Conservation (phyloP, 2,888 invertebrate genomes). For the Belgica antarctica region DNA sequence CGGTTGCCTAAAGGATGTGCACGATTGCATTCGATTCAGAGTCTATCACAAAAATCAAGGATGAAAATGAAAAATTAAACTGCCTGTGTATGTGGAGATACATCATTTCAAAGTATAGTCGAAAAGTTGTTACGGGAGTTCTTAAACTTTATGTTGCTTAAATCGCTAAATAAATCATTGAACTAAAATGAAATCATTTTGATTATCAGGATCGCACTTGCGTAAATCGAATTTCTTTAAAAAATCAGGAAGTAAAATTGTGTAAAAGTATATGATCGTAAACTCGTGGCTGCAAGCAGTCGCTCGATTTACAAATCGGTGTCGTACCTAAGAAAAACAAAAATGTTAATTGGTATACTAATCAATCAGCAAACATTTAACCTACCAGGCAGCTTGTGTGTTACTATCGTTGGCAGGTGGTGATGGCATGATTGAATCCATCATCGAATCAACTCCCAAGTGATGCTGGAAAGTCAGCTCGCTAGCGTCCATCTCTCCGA, state of each 20-base stretch:
- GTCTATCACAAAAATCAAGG: background rate
- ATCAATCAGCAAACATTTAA: slow-evolving; percentile 73
- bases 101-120: too few species aligned
- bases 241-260: slow-evolving; percentile 1
- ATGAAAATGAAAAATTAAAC: background rate
- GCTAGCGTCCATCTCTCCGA: slow-evolving; percentile 68
- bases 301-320: slow-evolving; percentile 37
- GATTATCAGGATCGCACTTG: background rate
- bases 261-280: background rate
- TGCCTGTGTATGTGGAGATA: too few species aligned
- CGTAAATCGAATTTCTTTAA: background rate
- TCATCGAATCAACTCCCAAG: slow-evolving; percentile 46
- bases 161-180: background rate
- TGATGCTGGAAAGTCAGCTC: slow-evolving; percentile 74
- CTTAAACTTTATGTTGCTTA: background rate
- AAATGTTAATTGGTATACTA: background rate
- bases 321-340: slow-evolving; percentile 18
- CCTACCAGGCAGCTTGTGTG: slow-evolving; percentile 88
- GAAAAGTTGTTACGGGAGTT: too few species aligned
- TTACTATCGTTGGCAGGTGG: slow-evolving; percentile 89
- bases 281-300: background rate
- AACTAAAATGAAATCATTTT: slow-evolving; percentile 23
- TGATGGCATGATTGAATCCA: slow-evolving; percentile 67
- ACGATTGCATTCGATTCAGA: background rate
- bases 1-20: background rate